Evolutionary conservation across 2,113 vertebrate genomes (phyloP), one percentile per base, ranked within the genome.

Genomic region (Morone saxatilis): DNA sequence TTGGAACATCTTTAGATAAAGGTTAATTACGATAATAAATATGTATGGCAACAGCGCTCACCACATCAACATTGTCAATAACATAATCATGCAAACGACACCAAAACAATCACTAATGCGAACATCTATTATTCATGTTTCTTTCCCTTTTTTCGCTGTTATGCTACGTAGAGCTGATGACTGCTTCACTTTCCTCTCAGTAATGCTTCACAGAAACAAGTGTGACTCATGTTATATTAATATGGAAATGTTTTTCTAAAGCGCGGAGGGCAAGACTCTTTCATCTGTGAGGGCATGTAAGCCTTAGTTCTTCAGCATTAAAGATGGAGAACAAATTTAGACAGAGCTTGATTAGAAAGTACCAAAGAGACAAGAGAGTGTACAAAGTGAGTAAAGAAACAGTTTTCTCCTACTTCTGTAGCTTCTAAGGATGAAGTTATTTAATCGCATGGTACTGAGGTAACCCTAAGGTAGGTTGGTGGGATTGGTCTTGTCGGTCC

Each of bases 171-270:
- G 76, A 20, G 76, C 73, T 53, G 84, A 78, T 76, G 66, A 74
- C 83, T 5, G 66, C 76, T 72, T 86, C 69, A 56, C 78, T 83
- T 69, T 45, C 45, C 54, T 20, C 36, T 76, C 45, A 53, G 48
- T 65, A 67, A 70, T 47, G 70, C 86, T 62, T 65, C 78, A 76
- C 62, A 84, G 69, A 85, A 89, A 77, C 60, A 65, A 69, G 50
- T 7, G 47, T 50, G 59, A 78, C 61, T 85, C 79, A 83, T 86
- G 65, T 66, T 78, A 81, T 80, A 86, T 87, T 83, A 78, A 87
- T 83, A 84, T 75, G 40, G 56, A 79, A 80, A 82, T 68, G 53
- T 76, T 87, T 76, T 71, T 76, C 68, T 25, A 56, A 45, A 62
- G 73, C 50, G 59, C 69, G 56, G 10, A 88, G 80, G 78, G 76